Evolutionary conservation across 1,140 invertebrate genomes (phyloP), one percentile per base, ranked within the genome.

Genomic region (Hydropsyche tenuis): DNA sequence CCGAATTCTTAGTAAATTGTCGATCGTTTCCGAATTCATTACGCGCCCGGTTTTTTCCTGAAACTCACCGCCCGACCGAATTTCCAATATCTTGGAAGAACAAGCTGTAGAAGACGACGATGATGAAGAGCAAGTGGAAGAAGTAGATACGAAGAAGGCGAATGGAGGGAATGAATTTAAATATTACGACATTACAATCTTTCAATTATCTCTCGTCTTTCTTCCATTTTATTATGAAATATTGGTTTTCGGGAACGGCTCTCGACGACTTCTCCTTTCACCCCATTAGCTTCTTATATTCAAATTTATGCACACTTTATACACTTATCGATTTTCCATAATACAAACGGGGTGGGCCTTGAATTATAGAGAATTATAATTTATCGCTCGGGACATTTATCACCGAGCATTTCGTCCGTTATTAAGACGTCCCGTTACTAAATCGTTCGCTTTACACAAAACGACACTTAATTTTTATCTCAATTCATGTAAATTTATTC

Each of bases 181-280:
- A 60, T 60, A 60, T 60, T 7, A 60, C 56, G 56, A 60, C 23
- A 60, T 60, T 60, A 60, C 56, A 60, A 60, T 60, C 56, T 60
- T 60, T 60, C 56, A 60, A 60, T 60, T 60, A 60, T 60, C 56
- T 60, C 56, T 60, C 51, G n/a, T n/a, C n/a, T n/a, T n/a, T n/a
- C n/a, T 23, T 60, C 23, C 22, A 25, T 23, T 60, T 60, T 60
- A 60, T 60, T 60, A 60, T 60, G 56, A 60, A 60, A 60, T 60
- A 60, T 60, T 25, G 56, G 23, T 27, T 60, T 60, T 27, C 23
- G 11, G 45, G 45, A 46, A n/a, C 45, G 20, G 48, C 20, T 6
- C 48, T 18, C 48, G n/a, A 9, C 48, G n/a, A 53, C 48, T 53
- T n/a, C 56, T 60, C n/a, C 23, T 60, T 27, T 60, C 23, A 60